phyloP scores from a whole-genome alignment of 2,888 invertebrate species.

The Macroteleia sp. region DNA sequence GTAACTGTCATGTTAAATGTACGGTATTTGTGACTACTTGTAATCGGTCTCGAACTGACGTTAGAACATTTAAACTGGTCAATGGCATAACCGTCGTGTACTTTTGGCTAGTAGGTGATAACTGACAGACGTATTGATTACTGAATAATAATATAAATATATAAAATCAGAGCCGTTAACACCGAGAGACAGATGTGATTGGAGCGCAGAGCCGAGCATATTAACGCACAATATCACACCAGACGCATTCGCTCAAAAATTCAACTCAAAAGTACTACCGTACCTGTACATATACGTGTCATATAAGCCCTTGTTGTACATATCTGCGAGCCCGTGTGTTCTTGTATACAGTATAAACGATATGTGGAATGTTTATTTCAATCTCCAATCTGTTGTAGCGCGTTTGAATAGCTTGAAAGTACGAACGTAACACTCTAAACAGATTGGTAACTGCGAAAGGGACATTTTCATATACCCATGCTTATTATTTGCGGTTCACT shows the following conservation, averaged over 20 bases:
- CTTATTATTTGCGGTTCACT: slow-evolving; percentile 80
- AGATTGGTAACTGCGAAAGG: slow-evolving; percentile 92
- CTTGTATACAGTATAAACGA: slow-evolving; percentile 76
- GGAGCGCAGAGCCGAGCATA: slow-evolving; percentile 74
- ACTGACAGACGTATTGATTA: slow-evolving; percentile 47
- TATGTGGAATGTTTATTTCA: slow-evolving; percentile 88
- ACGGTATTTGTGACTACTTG: slow-evolving; percentile 83
- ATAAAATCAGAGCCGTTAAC: slow-evolving; percentile 75
- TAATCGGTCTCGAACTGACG: slow-evolving; percentile 73
- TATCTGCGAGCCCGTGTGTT: slow-evolving; percentile 76
- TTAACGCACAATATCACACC: slow-evolving; percentile 63
- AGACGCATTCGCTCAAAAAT: slow-evolving; percentile 37
- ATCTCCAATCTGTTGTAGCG: slow-evolving; percentile 86
- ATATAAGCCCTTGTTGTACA: slow-evolving; percentile 54
- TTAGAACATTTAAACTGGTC: slow-evolving; percentile 71
- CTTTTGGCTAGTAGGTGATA: slow-evolving; percentile 74
- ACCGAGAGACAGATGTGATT: slow-evolving; percentile 84
- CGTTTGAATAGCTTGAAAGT: slow-evolving; percentile 36
- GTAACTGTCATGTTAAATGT: slow-evolving; percentile 70
- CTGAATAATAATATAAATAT: slow-evolving; percentile 15
- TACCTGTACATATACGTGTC: slow-evolving; percentile 50
- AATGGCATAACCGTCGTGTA: slow-evolving; percentile 81
- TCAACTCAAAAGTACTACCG: slow-evolving; percentile 25
- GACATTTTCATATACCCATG: slow-evolving; percentile 88
- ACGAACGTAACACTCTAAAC: slow-evolving; percentile 76